Conservation (phyloP, 2,113 vertebrate species). For the Paedocypris sp. region DNA sequence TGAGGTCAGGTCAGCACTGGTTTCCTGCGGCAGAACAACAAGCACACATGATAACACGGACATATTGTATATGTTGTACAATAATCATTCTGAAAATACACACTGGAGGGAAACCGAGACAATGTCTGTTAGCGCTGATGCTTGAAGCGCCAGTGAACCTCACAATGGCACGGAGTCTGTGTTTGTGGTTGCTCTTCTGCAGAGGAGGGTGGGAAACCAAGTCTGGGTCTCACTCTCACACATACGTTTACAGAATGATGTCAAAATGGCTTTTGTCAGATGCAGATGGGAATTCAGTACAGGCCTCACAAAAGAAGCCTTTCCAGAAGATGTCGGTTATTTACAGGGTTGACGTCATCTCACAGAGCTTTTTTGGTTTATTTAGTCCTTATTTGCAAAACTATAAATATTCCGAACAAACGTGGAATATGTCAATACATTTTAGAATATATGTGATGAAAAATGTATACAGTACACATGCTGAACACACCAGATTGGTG, state of each 20-base stretch:
- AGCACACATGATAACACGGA: conserved; percentile 43
- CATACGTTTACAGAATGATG: conserved; percentile 3
- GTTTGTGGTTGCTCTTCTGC: conserved; percentile 41
- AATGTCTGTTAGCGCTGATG: conserved; percentile 60
- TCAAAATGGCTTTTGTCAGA: conserved; percentile 12
- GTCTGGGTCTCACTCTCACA: conserved; percentile 38
- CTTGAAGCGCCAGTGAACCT: conserved; percentile 36
- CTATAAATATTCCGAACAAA: too few species aligned
- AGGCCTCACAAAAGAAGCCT: neutral
- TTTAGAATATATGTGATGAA: too few species aligned
- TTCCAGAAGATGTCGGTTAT: neutral
- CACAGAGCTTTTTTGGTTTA: neutral
- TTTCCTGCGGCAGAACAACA: conserved; percentile 58
- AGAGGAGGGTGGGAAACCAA: conserved; percentile 15
- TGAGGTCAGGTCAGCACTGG: conserved; percentile 42
- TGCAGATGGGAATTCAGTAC: neutral
- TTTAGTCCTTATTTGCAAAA: too few species aligned
- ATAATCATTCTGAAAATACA: conserved; percentile 63
- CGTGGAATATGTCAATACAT: too few species aligned
- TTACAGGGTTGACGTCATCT: neutral
- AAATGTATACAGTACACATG: too few species aligned
- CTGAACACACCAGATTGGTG: too few species aligned
- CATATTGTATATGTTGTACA: conserved; percentile 62
- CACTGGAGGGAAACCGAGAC: conserved; percentile 54
- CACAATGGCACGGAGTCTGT: conserved; percentile 50